Percentiles rank a stretch among this genome's conserved stretches.
Evolutionary conservation across 2,113 vertebrate species (phyloP).

Genomic region (Tor tambroides): DNA sequence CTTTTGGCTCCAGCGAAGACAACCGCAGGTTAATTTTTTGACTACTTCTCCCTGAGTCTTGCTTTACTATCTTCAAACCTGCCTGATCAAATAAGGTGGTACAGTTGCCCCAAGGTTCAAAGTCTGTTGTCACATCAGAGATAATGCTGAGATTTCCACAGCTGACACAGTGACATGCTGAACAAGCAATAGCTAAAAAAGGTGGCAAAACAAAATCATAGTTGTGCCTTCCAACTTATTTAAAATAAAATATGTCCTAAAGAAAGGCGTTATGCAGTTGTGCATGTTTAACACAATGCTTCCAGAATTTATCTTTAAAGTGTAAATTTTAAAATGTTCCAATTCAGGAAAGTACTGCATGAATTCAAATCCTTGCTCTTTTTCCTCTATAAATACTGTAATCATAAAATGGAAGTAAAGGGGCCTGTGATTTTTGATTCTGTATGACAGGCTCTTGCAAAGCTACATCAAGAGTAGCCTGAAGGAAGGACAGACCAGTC

Average conservation of each 20-base stretch:
- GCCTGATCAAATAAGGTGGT: not conserved
- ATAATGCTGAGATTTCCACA: constrained; percentile 38
- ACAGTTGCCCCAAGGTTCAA: constrained; percentile 7
- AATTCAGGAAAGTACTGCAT: not conserved
- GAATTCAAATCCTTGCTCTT: not conserved
- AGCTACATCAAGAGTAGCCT: constrained; percentile 73
- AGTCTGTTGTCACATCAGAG: not conserved
- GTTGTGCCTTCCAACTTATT: not conserved
- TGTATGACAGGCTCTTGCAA: constrained; percentile 74
- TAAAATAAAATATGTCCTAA: not conserved
- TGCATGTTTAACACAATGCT: not conserved
- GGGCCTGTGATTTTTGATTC: constrained; percentile 3
- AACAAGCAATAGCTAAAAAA: not conserved
- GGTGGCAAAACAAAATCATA: not conserved
- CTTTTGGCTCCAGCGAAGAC: constrained; percentile 70
- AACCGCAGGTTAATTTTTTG: constrained; percentile 65
- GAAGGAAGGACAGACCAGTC: constrained; percentile 62
- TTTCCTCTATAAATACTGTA: not conserved
- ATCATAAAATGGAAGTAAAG: not conserved
- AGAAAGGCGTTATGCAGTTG: not conserved
- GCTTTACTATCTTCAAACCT: not conserved
- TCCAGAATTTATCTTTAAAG: not conserved
- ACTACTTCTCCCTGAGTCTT: not conserved
- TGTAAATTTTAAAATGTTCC: not conserved
- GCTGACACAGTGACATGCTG: constrained; percentile 35